Evolutionary conservation across 2,888 invertebrate species (phyloP).

Genomic region (Stegana nigrithorax): DNA sequence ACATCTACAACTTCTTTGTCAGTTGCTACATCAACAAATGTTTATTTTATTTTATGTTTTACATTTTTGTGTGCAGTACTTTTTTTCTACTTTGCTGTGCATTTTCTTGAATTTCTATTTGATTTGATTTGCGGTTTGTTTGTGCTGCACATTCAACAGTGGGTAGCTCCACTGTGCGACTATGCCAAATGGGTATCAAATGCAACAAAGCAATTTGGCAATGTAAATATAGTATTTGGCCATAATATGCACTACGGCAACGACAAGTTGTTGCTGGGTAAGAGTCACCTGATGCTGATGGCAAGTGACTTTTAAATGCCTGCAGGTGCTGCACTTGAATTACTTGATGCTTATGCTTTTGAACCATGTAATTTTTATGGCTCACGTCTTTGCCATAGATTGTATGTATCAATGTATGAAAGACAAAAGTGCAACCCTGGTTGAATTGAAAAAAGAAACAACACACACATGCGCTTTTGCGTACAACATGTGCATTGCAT

Average conservation of each 20-base stretch:
- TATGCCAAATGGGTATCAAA: slow-evolving; percentile 26
- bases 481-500: background rate
- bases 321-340: slow-evolving; percentile 10
- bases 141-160: slow-evolving; percentile 54
- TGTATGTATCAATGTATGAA: too few relatives aligned
- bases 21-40: background rate
- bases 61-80: background rate
- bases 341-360: slow-evolving; percentile 26
- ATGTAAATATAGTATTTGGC: background rate
- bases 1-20: background rate
- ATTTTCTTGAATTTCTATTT: background rate
- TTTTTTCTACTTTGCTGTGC: background rate
- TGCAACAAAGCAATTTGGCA: background rate
- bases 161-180: too few relatives aligned
- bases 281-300: too few relatives aligned
- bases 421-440: too few relatives aligned
- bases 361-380: slow-evolving; percentile 28
- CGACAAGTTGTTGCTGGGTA: too few relatives aligned
- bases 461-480: background rate
- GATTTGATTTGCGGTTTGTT: slow-evolving; percentile 48
- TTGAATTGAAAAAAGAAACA: background rate
- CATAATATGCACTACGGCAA: too few relatives aligned
- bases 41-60: background rate
- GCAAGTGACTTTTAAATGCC: too few relatives aligned
- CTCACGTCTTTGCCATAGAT: background rate